Evolutionary conservation across 1,140 invertebrate genomes (phyloP).

Genomic region (Penaeus japonicus): DNA sequence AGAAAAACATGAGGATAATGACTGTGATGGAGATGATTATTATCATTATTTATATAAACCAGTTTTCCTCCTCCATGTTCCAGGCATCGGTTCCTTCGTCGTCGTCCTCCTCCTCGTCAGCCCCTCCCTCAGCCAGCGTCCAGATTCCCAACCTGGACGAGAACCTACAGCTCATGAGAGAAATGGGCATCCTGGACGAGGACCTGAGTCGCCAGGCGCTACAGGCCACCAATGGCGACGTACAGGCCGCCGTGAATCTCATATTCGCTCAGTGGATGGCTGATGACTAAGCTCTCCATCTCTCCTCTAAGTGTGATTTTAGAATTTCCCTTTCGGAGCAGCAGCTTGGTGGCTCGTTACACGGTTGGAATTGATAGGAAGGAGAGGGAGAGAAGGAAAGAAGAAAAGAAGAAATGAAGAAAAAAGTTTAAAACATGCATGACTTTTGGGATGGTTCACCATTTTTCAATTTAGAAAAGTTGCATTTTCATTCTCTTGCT

Average conservation of each 20-base stretch:
- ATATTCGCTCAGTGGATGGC: conserved; percentile 64
- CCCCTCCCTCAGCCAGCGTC: conserved; percentile 7
- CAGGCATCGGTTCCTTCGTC: conserved; percentile 16
- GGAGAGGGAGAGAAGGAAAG: too few species aligned
- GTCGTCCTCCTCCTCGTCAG: neutral
- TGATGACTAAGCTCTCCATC: conserved; percentile 46
- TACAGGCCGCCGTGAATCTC: conserved; percentile 66
- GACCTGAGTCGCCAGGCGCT: conserved; percentile 65
- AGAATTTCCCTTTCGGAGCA: neutral
- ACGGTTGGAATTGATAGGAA: too few species aligned
- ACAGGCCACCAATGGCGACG: conserved; percentile 66
- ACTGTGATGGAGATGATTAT: neutral
- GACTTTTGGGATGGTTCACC: too few species aligned
- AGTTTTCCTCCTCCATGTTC: neutral
- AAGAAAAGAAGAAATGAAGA: too few species aligned
- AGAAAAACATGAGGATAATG: too few species aligned
- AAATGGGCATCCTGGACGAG: conserved; percentile 68
- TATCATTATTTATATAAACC: neutral
- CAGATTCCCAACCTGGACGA: conserved; percentile 52
- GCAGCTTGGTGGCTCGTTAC: too few species aligned
- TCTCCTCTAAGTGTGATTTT: neutral
- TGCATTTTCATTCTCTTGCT: too few species aligned
- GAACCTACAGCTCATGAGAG: conserved; percentile 65
- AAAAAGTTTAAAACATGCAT: too few species aligned
- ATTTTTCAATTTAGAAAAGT: too few species aligned